phyloP scores from a whole-genome alignment of 2,113 vertebrate genomes.

The Tonatia bakeri region DNA sequence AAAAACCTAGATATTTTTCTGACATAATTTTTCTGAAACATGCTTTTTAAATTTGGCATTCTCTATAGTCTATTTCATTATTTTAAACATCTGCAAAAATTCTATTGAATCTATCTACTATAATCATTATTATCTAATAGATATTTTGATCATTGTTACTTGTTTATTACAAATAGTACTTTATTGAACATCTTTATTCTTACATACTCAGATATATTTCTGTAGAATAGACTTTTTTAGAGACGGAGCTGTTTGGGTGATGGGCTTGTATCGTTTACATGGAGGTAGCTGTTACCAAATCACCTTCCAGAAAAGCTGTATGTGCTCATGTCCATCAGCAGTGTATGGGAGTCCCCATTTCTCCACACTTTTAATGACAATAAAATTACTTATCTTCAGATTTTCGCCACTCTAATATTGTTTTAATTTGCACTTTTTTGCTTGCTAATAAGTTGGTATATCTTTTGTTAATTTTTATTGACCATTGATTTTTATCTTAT shows the following conservation, averaged over 20 bases:
- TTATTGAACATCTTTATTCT: not conserved
- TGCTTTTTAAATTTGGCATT: not conserved
- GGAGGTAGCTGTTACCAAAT: not conserved
- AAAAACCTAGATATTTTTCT: not conserved
- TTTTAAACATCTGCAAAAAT: not conserved
- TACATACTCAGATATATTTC: not conserved
- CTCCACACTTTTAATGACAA: not conserved
- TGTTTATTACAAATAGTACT: not conserved
- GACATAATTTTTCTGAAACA: not conserved
- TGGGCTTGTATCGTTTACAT: not conserved
- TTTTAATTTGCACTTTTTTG: not conserved
- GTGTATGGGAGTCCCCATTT: not conserved
- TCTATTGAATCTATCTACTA: not conserved
- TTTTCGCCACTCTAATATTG: not conserved
- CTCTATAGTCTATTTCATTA: not conserved
- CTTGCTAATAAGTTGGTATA: not conserved
- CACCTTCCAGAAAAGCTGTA: not conserved
- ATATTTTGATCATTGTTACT: not conserved
- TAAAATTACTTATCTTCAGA: not conserved
- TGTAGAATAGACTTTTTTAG: not conserved
- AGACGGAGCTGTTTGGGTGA: not conserved
- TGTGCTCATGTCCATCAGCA: not conserved
- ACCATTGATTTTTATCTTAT: not conserved
- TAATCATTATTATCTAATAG: not conserved
- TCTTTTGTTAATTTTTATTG: constrained; percentile 6